These are phyloP conservation scores for Bradypodion ventrale DNA, from an alignment of 2,797 vertebrate species.

Conservation along the genomic window DNA sequence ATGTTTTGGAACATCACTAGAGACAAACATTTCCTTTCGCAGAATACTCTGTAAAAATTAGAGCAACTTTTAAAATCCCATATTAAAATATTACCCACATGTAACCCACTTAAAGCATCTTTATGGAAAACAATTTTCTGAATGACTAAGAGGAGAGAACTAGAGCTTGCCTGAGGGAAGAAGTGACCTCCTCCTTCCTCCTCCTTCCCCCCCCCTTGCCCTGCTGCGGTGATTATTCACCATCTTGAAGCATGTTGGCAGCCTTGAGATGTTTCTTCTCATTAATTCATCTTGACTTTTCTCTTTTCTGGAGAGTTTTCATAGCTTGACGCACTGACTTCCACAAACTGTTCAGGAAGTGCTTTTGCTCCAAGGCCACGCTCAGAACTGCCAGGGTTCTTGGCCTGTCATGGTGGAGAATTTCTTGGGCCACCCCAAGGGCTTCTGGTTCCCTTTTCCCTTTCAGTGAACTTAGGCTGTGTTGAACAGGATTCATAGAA, in stretches of 20 bases:
- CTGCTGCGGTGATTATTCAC: conserved; percentile 33
- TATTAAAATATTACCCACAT: not conserved
- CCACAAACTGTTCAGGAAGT: not conserved
- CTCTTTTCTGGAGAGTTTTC: not conserved
- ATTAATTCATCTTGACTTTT: conserved; percentile 13
- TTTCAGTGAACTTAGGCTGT: not conserved
- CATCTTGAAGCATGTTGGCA: conserved; percentile 16
- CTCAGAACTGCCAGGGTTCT: not conserved
- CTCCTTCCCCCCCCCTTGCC: not conserved
- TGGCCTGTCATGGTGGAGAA: not conserved
- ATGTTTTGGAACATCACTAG: not conserved
- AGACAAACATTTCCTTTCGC: not conserved
- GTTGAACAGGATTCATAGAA: no score
- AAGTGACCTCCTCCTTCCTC: not conserved
- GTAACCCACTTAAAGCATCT: conserved; percentile 16
- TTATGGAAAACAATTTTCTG: conserved; percentile 1
- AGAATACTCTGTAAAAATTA: not conserved
- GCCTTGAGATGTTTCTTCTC: not conserved
- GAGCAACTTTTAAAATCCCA: not conserved
- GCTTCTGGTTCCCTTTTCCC: not conserved
- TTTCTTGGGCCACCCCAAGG: not conserved
- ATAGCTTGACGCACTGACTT: not conserved
- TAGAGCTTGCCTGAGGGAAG: conserved; percentile 13
- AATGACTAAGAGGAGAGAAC: conserved; percentile 29
- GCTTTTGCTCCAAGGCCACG: no score